phyloP scores from a whole-genome alignment of 2,113 vertebrate species.

The Hassar affinis region DNA sequence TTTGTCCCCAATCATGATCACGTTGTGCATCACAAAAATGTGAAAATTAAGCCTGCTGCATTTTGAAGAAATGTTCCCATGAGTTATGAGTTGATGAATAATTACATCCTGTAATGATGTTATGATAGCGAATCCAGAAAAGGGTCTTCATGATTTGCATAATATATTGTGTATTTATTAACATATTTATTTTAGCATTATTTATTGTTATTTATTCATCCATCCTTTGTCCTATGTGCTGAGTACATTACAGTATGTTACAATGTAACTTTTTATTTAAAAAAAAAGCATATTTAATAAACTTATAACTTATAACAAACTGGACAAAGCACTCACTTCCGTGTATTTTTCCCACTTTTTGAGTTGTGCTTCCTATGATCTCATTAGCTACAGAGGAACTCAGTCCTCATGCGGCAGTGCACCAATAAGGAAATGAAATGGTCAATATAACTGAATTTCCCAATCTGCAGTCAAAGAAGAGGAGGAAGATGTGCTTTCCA shows the following conservation, averaged over 20 bases:
- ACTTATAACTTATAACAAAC: slow-evolving; percentile 13
- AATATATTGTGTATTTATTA: slow-evolving; percentile 62
- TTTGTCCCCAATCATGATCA: slow-evolving; percentile 56
- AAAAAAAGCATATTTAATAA: slow-evolving; percentile 27
- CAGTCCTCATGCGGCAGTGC: background rate
- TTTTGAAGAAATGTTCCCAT: slow-evolving; percentile 40
- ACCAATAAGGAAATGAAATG: slow-evolving; percentile 45
- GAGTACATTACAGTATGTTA: slow-evolving; percentile 18
- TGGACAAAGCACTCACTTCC: background rate
- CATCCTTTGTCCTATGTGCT: slow-evolving; percentile 4
- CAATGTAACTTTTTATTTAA: slow-evolving; percentile 22
- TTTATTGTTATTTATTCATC: slow-evolving; percentile 61
- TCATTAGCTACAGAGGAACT: background rate
- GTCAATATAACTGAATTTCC: slow-evolving; percentile 51
- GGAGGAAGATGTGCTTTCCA: slow-evolving; percentile 75
- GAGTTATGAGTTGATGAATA: background rate
- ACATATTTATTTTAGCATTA: slow-evolving; percentile 53
- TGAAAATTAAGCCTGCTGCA: slow-evolving; percentile 19
- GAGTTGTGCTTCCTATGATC: background rate
- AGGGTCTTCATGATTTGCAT: slow-evolving; percentile 58
- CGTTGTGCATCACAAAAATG: too few relatives aligned
- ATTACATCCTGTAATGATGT: background rate
- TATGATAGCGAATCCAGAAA: slow-evolving; percentile 14
- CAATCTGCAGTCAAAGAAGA: slow-evolving; percentile 46
- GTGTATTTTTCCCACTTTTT: background rate